phyloP scores from a whole-genome alignment of 2,888 invertebrate genomes.

The Listrodromus nycthemerus region DNA sequence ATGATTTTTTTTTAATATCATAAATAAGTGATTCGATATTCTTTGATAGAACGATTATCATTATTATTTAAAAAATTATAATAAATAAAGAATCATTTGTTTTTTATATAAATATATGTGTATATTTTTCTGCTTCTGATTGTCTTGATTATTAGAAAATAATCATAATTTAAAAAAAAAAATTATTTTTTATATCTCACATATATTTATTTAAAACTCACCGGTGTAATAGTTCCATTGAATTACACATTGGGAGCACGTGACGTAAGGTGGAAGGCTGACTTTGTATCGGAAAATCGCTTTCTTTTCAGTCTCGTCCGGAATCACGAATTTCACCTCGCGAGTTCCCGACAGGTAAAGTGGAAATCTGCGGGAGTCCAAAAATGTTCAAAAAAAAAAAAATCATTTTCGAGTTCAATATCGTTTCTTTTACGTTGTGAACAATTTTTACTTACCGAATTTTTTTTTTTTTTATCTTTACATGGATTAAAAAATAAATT shows the following conservation, averaged over 20 bases:
- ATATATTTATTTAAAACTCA: conserved; percentile 72
- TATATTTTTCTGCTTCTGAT: too few species aligned
- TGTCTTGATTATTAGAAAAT: background rate
- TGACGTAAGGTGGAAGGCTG: conserved; percentile 92
- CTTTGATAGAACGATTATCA: too few species aligned
- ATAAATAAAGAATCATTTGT: background rate
- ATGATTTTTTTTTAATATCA: background rate
- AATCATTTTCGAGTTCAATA: background rate
- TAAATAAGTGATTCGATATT: too few species aligned
- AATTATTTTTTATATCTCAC: too few species aligned
- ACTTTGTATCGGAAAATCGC: conserved; percentile 89
- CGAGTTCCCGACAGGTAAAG: conserved; percentile 90
- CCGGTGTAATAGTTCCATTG: conserved; percentile 97
- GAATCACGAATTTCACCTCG: conserved; percentile 90
- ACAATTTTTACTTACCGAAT: background rate
- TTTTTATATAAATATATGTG: background rate
- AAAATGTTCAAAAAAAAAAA: background rate
- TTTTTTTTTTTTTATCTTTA: background rate
- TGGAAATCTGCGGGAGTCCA: conserved; percentile 86
- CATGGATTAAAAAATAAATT: too few species aligned
- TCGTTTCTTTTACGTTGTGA: conserved; percentile 1
- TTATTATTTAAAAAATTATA: too few species aligned
- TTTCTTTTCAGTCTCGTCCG: conserved; percentile 89
- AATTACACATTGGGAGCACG: conserved; percentile 95
- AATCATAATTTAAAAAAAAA: background rate